These are phyloP conservation scores for Heliconius himera DNA, from an alignment of 1,140 invertebrate species.

Conservation along the genomic window DNA sequence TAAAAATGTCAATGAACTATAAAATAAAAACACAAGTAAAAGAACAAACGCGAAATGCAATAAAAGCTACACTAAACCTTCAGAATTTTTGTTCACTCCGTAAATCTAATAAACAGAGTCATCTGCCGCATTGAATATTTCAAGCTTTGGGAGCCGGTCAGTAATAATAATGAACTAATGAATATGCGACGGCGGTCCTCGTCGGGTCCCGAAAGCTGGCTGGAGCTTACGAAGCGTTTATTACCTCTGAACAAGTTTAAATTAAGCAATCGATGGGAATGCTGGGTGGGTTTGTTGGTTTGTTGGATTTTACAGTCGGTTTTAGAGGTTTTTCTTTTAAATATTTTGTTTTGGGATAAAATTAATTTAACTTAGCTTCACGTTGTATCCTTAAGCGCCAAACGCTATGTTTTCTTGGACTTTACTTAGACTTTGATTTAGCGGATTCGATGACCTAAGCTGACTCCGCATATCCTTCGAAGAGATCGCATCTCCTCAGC, in stretches of 20 bases:
- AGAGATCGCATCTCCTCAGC: no score
- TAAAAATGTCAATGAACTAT: no score
- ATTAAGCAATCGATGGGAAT: constrained; percentile 21
- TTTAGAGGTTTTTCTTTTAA: not conserved
- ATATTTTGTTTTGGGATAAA: no score
- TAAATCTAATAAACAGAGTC: constrained; percentile 49
- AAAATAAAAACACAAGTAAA: not conserved
- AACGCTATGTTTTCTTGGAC: no score
- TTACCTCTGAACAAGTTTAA: constrained; percentile 30
- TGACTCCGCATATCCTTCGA: no score
- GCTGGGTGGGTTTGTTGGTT: not conserved
- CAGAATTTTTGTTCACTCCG: constrained; percentile 13
- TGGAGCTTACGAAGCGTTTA: constrained; percentile 34
- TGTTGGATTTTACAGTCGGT: not conserved
- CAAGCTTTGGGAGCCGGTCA: constrained; percentile 41
- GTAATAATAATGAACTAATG: constrained; percentile 62
- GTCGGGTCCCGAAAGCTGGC: constrained; percentile 29
- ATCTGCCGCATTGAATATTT: constrained; percentile 51
- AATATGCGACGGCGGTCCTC: constrained; percentile 55
- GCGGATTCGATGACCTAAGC: no score
- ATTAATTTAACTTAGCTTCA: no score
- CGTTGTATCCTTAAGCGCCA: no score
- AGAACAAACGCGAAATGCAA: not conserved
- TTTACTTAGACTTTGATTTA: no score
- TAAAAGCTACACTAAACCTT: constrained; percentile 1